These are phyloP conservation scores for Lasioglossum baleicum DNA, from an alignment of 1,140 invertebrate species.

Conservation along the genomic window DNA sequence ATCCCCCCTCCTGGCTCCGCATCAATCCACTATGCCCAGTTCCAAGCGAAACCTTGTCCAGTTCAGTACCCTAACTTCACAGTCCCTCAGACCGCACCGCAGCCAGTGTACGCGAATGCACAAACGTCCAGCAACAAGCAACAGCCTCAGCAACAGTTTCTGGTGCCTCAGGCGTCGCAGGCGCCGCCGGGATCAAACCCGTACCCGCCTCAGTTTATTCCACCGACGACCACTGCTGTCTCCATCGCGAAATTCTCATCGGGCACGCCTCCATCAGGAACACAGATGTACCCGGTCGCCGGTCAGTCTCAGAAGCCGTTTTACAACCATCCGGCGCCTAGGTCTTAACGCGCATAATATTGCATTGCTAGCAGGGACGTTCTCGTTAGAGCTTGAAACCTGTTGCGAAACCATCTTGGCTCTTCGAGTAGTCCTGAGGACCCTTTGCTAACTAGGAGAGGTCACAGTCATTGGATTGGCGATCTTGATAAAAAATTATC, in stretches of 20 bases:
- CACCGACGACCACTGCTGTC: slow-evolving; percentile 49
- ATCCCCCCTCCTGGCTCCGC: slow-evolving; percentile 77
- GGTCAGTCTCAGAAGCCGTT: slow-evolving; percentile 65
- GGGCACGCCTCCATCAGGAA: slow-evolving; percentile 57
- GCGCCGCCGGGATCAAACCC: slow-evolving; percentile 77
- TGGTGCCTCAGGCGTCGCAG: slow-evolving; percentile 74
- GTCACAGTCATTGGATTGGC: too few species aligned
- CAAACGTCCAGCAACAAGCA: slow-evolving; percentile 48
- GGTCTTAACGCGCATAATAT: slow-evolving; percentile 67
- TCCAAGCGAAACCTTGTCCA: slow-evolving; percentile 58
- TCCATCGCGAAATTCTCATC: slow-evolving; percentile 49
- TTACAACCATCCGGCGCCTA: slow-evolving; percentile 69
- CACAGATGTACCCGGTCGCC: slow-evolving; percentile 50
- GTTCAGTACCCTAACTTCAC: slow-evolving; percentile 66
- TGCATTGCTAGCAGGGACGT: slow-evolving; percentile 39
- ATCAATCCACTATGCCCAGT: slow-evolving; percentile 71
- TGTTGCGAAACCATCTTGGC: too few species aligned
- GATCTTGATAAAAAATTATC: too few species aligned
- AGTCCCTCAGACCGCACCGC: slow-evolving; percentile 49
- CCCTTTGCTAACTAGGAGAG: too few species aligned
- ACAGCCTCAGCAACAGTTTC: slow-evolving; percentile 56
- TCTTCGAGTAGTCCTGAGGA: too few species aligned
- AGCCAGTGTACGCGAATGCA: slow-evolving; percentile 57
- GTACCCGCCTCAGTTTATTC: slow-evolving; percentile 74
- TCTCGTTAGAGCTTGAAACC: too few species aligned